phyloP scores from a whole-genome alignment of 2,888 invertebrate genomes.

The Hirtodrosophila trivittata region DNA sequence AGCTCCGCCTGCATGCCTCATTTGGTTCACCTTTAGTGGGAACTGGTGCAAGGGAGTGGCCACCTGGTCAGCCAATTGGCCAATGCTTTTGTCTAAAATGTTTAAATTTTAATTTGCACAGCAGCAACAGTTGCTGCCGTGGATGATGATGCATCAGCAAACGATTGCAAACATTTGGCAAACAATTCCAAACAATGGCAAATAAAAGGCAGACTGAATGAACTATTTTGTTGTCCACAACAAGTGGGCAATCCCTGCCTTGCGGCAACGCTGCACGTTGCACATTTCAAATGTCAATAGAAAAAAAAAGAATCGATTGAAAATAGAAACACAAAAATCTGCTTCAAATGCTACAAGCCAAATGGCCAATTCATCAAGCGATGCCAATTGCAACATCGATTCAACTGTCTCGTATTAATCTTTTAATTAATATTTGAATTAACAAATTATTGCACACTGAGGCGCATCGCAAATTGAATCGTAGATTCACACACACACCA shows the following conservation, averaged over 20 bases:
- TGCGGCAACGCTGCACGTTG: slow-evolving; percentile 34
- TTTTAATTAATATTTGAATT: slow-evolving; percentile 78
- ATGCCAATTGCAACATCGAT: slow-evolving; percentile 65
- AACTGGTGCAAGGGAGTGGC: slow-evolving; percentile 68
- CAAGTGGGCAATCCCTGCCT: slow-evolving; percentile 57
- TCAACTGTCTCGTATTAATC: slow-evolving; percentile 57
- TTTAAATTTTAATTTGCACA: slow-evolving; percentile 50
- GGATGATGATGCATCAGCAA: slow-evolving; percentile 23
- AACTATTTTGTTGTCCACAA: slow-evolving; percentile 22
- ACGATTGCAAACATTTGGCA: slow-evolving; percentile 4
- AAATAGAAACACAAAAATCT: slow-evolving; percentile 2
- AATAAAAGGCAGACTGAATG: slow-evolving; percentile 17
- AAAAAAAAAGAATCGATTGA: slow-evolving; percentile 2
- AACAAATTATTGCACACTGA: slow-evolving; percentile 63
- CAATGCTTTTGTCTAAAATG: slow-evolving; percentile 43
- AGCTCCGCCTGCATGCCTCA: slow-evolving; percentile 43
- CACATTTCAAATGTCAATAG: slow-evolving; percentile 63
- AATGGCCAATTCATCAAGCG: slow-evolving; percentile 60
- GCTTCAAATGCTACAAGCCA: slow-evolving; percentile 17
- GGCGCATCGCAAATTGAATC: slow-evolving; percentile 52
- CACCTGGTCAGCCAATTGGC: slow-evolving; percentile 42
- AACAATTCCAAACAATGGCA: slow-evolving; percentile 34
- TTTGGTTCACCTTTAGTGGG: slow-evolving; percentile 61
- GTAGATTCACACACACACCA: slow-evolving; percentile 11
- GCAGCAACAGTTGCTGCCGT: slow-evolving; percentile 26